Evolutionary conservation across 2,888 invertebrate species (phyloP).

Genomic region (Caenorhabditis sp.): DNA sequence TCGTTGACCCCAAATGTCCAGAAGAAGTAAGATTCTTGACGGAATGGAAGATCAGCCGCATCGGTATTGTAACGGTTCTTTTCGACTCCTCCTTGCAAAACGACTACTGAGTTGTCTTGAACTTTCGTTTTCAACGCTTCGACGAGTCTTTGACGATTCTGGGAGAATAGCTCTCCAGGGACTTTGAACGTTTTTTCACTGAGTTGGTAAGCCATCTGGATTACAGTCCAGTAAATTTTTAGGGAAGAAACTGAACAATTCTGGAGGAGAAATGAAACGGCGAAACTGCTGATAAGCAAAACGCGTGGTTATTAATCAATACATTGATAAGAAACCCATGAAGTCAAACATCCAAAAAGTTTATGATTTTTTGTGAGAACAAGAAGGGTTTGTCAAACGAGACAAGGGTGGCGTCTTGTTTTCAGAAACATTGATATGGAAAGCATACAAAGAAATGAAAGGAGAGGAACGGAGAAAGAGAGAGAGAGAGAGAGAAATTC

Average conservation of each 20-base stretch:
- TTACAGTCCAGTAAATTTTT: neutral
- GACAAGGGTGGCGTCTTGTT: neutral
- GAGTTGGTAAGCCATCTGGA: constrained; percentile 54
- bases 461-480: too few species aligned
- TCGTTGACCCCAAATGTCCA: constrained; percentile 97
- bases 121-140: constrained; percentile 58
- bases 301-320: constrained; percentile 1
- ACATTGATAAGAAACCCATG: neutral
- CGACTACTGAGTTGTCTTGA: constrained; percentile 63
- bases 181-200: constrained; percentile 69
- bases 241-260: neutral
- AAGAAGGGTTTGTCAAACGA: constrained; percentile 5
- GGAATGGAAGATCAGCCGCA: constrained; percentile 79
- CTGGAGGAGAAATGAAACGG: neutral
- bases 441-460: constrained; percentile 32
- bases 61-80: constrained; percentile 81
- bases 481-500: neutral
- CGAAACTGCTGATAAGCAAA: constrained; percentile 7
- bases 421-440: constrained; percentile 26
- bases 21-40: constrained; percentile 93
- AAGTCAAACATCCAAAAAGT: constrained; percentile 21
- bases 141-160: constrained; percentile 76
- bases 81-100: constrained; percentile 78
- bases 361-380: neutral
- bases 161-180: constrained; percentile 73